Evolutionary conservation across 2,113 vertebrate genomes (phyloP).

Genomic region (Sander lucioperca): DNA sequence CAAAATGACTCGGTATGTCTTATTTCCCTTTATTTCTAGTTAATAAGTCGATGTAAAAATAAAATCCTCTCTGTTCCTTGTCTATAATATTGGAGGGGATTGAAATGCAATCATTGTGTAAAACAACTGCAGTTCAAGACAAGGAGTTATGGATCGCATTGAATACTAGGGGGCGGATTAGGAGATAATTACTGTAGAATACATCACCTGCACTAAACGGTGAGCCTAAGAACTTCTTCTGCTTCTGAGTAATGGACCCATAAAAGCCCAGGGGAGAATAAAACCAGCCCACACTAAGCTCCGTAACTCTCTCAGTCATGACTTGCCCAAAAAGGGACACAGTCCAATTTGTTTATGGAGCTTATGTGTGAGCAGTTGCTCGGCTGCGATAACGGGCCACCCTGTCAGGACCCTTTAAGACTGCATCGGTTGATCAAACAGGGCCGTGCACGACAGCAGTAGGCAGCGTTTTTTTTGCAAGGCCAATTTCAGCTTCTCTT

Average conservation of each 20-base stretch:
- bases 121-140: slow-evolving; percentile 66
- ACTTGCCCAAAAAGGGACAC: slow-evolving; percentile 52
- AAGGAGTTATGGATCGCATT: slow-evolving; percentile 68
- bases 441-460: slow-evolving; percentile 25
- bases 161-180: slow-evolving; percentile 66
- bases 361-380: slow-evolving; percentile 66
- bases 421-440: slow-evolving; percentile 69
- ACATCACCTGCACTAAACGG: slow-evolving; percentile 75
- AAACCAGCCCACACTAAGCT: slow-evolving; percentile 64
- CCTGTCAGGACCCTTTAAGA: slow-evolving; percentile 70
- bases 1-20: slow-evolving; percentile 6
- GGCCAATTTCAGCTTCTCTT: slow-evolving; percentile 40
- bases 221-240: slow-evolving; percentile 52
- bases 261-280: slow-evolving; percentile 70
- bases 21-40: slow-evolving; percentile 41
- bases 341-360: slow-evolving; percentile 75
- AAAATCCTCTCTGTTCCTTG: slow-evolving; percentile 20
- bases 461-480: slow-evolving; percentile 9
- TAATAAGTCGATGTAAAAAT: slow-evolving; percentile 30
- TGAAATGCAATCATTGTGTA: slow-evolving; percentile 51
- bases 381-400: slow-evolving; percentile 61
- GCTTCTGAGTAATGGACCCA: slow-evolving; percentile 73
- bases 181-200: slow-evolving; percentile 77
- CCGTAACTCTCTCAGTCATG: slow-evolving; percentile 64
- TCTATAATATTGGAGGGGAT: slow-evolving; percentile 35